These are phyloP conservation scores for Andricus grossulariae DNA, from an alignment of 1,140 invertebrate genomes.

Conservation along the genomic window DNA sequence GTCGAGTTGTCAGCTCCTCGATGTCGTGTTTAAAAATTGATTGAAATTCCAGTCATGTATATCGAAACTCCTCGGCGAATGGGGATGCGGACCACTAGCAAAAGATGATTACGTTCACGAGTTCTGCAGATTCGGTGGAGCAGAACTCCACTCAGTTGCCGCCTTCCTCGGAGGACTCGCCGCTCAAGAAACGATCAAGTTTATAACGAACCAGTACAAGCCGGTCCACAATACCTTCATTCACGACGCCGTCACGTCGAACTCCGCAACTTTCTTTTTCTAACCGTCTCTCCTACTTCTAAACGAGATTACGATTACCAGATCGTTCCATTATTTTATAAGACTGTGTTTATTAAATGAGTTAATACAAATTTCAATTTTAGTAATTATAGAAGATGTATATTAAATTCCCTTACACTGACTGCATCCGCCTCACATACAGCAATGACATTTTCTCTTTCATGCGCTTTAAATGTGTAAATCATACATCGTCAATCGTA, in stretches of 20 bases:
- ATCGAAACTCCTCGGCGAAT: conserved; percentile 89
- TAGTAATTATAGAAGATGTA: conserved; percentile 42
- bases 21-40: background rate
- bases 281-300: conserved; percentile 60
- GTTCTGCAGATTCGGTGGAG: conserved; percentile 94
- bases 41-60: conserved; percentile 79
- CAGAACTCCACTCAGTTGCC: conserved; percentile 96
- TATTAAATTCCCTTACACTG: conserved; percentile 36
- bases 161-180: conserved; percentile 94
- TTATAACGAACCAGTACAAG: conserved; percentile 97
- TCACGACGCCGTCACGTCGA: conserved; percentile 95
- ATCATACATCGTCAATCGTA: conserved; percentile 32
- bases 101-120: conserved; percentile 98
- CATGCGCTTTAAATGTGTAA: conserved; percentile 34
- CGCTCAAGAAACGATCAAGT: conserved; percentile 97
- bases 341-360: conserved; percentile 45
- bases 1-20: too few species aligned
- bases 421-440: conserved; percentile 28
- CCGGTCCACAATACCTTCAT: conserved; percentile 97
- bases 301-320: background rate
- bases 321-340: conserved; percentile 39
- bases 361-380: conserved; percentile 54
- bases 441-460: conserved; percentile 26
- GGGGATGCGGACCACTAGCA: conserved; percentile 85
- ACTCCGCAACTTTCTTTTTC: conserved; percentile 85